phyloP scores from a whole-genome alignment of 2,888 invertebrate genomes.

The Ophion ellenae region DNA sequence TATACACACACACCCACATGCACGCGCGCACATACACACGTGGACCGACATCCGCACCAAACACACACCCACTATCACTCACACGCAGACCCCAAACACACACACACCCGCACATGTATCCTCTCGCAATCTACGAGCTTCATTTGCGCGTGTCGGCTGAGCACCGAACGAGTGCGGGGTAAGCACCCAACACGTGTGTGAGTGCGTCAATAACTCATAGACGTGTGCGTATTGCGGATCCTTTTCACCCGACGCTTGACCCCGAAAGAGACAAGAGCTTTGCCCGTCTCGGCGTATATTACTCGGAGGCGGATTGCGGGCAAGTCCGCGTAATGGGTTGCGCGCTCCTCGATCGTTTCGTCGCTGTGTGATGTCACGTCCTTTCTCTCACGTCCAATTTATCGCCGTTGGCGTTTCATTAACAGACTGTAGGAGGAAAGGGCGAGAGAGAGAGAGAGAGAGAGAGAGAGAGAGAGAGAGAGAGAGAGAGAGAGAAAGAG shows the following conservation, averaged over 20 bases:
- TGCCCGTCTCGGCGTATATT: constrained; percentile 15
- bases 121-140: constrained; percentile 6
- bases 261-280: constrained; percentile 43
- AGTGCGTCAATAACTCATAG: constrained; percentile 21
- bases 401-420: constrained; percentile 57
- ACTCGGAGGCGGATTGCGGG: constrained; percentile 23
- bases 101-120: too few relatives aligned
- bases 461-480: background rate
- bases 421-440: constrained; percentile 24
- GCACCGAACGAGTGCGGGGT: background rate
- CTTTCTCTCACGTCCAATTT: constrained; percentile 57
- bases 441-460: background rate
- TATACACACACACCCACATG: too few relatives aligned
- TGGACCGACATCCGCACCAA: too few relatives aligned
- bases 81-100: too few relatives aligned
- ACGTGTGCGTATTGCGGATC: constrained; percentile 22
- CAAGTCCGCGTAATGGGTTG: background rate
- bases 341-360: constrained; percentile 20
- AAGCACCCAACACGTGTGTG: constrained; percentile 16
- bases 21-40: too few relatives aligned
- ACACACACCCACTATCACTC: too few relatives aligned
- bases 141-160: background rate
- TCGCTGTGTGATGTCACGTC: constrained; percentile 22
- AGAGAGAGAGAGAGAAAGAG: background rate
- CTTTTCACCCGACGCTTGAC: constrained; percentile 32